phyloP scores from a whole-genome alignment of 2,113 vertebrate genomes.

The Lasiurus cinereus region DNA sequence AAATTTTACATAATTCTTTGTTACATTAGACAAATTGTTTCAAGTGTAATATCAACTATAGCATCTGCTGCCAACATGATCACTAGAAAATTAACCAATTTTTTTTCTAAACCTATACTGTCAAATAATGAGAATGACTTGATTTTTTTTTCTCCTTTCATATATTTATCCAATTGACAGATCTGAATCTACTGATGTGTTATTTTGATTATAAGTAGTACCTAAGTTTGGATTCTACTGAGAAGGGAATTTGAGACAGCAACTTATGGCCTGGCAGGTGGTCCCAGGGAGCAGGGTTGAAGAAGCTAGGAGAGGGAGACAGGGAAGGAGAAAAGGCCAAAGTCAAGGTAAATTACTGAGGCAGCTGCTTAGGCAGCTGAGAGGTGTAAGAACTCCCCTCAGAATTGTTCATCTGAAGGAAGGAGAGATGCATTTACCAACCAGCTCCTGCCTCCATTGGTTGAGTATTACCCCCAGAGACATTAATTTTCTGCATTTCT shows the following conservation, averaged over 20 bases:
- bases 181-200: neutral
- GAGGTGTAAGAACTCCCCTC: neutral
- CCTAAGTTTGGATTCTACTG: conserved; percentile 3
- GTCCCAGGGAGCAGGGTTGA: neutral
- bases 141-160: neutral
- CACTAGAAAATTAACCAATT: conserved; percentile 63
- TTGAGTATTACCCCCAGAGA: neutral
- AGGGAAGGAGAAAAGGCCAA: neutral
- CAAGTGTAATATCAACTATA: neutral
- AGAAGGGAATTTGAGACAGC: neutral
- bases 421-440: neutral
- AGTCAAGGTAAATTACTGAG: neutral
- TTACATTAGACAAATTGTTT: conserved; percentile 23
- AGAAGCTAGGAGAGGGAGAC: neutral
- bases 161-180: conserved; percentile 32
- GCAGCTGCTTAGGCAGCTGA: neutral
- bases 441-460: neutral
- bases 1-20: conserved; percentile 48
- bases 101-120: neutral
- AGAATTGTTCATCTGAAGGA: neutral
- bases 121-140: neutral
- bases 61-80: conserved; percentile 27
- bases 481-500: neutral
- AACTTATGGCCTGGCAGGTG: neutral
- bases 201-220: neutral